phyloP scores from a whole-genome alignment of 1,140 invertebrate species.

The Arion vulgaris region DNA sequence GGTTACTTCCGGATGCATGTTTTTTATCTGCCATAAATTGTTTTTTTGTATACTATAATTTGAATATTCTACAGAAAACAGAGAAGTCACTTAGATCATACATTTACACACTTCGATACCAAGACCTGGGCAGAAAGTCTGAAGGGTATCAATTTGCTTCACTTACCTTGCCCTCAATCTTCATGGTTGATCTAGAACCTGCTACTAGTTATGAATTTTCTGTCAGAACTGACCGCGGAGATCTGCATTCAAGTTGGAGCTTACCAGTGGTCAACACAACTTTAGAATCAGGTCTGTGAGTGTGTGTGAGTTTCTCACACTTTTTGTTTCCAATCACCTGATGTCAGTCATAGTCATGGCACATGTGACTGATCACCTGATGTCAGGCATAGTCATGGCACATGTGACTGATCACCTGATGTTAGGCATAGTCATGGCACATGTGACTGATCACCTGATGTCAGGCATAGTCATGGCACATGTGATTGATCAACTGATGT shows the following conservation, averaged over 20 bases:
- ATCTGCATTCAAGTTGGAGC: constrained; percentile 89
- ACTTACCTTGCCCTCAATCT: constrained; percentile 24
- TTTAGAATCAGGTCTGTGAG: constrained; percentile 36
- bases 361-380: too few relatives aligned
- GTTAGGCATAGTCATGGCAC: too few relatives aligned
- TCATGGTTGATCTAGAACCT: constrained; percentile 23
- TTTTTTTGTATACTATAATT: too few relatives aligned
- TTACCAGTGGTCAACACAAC: constrained; percentile 91
- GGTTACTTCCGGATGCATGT: too few relatives aligned
- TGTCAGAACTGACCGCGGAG: constrained; percentile 90
- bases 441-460: too few relatives aligned
- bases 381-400: too few relatives aligned
- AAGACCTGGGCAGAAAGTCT: neutral
- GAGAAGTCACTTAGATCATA: neutral
- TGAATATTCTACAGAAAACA: neutral
- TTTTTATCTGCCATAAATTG: too few relatives aligned
- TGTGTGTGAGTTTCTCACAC: neutral
- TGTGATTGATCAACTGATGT: too few relatives aligned
- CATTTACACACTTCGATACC: constrained; percentile 36
- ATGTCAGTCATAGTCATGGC: too few relatives aligned
- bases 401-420: too few relatives aligned
- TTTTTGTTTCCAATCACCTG: too few relatives aligned
- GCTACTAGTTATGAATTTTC: constrained; percentile 86
- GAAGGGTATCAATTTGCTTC: neutral
- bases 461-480: too few relatives aligned